Evolutionary conservation across 2,888 invertebrate species (phyloP).

Genomic region (Syrphus vitripennis): DNA sequence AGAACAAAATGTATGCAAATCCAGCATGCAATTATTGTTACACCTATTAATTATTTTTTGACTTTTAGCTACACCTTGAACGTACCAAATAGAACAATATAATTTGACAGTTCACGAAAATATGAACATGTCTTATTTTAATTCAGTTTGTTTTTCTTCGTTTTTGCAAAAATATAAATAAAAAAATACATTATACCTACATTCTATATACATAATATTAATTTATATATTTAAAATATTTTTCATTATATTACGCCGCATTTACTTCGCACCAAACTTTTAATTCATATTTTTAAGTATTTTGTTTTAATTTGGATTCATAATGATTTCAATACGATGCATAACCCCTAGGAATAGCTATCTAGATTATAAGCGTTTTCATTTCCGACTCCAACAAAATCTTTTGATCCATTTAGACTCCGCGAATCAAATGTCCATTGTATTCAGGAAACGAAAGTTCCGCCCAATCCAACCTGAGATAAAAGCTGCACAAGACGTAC

Average conservation of each 20-base stretch:
- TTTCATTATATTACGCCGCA: not conserved
- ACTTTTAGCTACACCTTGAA: too few species aligned
- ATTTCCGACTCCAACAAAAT: not conserved
- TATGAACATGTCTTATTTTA: not conserved
- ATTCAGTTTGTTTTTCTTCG: not conserved
- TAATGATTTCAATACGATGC: not conserved
- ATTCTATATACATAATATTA: not conserved
- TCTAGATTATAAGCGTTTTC: not conserved
- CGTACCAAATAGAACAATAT: too few species aligned
- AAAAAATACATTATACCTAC: too few species aligned
- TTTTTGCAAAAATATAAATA: not conserved
- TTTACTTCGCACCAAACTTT: not conserved
- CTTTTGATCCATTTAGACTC: not conserved
- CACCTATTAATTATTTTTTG: too few species aligned
- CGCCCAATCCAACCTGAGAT: conserved; percentile 75
- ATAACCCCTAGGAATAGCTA: not conserved
- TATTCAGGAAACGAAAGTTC: conserved; percentile 78
- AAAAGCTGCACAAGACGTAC: conserved; percentile 72
- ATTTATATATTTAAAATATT: not conserved
- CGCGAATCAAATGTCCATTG: conserved; percentile 53
- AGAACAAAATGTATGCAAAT: too few species aligned
- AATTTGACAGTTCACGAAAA: not conserved
- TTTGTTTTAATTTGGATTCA: not conserved
- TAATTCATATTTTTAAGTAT: not conserved
- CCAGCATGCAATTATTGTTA: too few species aligned